These are phyloP conservation scores for Ennomos fuscantarius DNA, from an alignment of 2,888 invertebrate species.

Conservation along the genomic window DNA sequence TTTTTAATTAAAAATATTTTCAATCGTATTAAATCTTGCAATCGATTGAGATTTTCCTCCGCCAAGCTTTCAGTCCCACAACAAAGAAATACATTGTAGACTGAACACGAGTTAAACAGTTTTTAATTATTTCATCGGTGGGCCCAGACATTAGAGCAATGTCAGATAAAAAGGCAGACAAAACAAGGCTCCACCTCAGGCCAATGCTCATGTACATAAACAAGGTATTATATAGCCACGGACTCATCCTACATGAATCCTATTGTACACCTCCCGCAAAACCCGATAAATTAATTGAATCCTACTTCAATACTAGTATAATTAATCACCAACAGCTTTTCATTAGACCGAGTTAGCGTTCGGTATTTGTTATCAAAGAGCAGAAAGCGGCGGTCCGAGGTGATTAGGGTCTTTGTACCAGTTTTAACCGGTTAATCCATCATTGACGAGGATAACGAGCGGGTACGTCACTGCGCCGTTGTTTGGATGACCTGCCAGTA, in stretches of 20 bases:
- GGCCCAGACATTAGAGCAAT: no score
- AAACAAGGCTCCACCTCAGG: no score
- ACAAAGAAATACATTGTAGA: no score
- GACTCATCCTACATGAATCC: not conserved
- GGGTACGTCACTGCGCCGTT: not conserved
- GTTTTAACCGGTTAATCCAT: constrained; percentile 1
- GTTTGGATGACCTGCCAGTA: not conserved
- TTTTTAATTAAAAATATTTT: no score
- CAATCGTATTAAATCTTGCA: no score
- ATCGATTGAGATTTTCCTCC: no score
- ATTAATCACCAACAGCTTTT: constrained; percentile 26
- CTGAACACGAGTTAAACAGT: no score
- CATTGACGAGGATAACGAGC: constrained; percentile 4
- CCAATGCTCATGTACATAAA: no score
- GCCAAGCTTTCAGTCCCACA: no score
- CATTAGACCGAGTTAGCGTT: constrained; percentile 18
- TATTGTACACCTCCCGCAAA: constrained; percentile 1
- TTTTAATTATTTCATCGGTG: no score
- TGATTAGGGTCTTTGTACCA: constrained; percentile 20
- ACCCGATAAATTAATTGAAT: constrained; percentile 19
- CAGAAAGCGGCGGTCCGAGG: constrained; percentile 5
- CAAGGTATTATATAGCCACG: not conserved
- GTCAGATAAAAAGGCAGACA: no score
- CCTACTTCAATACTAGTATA: constrained; percentile 21
- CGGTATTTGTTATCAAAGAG: constrained; percentile 23